These are phyloP conservation scores for Conus ventricosus DNA, from an alignment of 1,140 invertebrate genomes.

Conservation along the genomic window DNA sequence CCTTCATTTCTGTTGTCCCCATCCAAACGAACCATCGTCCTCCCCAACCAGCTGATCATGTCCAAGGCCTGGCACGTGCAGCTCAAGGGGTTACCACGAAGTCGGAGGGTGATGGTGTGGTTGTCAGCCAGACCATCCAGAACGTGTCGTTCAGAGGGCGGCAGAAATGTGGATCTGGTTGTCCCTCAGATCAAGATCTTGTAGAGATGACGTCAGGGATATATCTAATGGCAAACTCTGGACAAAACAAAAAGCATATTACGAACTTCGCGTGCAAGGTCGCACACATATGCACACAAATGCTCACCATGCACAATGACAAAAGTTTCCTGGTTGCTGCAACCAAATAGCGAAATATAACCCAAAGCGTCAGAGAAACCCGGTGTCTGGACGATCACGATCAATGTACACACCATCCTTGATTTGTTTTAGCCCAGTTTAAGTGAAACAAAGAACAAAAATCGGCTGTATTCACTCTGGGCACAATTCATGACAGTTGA, in stretches of 20 bases:
- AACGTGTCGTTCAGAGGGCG: not conserved
- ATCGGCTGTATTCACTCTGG: no score
- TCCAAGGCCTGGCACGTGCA: constrained; percentile 30
- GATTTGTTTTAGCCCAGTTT: no score
- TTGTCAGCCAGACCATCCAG: constrained; percentile 2
- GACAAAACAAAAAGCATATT: not conserved
- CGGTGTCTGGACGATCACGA: no score
- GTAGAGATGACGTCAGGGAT: not conserved
- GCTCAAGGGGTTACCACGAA: constrained; percentile 23
- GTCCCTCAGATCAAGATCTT: constrained; percentile 12
- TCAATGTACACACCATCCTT: no score
- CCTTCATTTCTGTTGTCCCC: constrained; percentile 5
- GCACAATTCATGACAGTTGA: no score
- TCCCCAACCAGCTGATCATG: constrained; percentile 8
- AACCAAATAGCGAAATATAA: no score
- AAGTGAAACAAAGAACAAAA: no score
- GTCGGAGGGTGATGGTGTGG: constrained; percentile 20
- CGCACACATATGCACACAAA: not conserved
- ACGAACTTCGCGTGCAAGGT: not conserved
- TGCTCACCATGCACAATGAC: not conserved
- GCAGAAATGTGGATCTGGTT: not conserved
- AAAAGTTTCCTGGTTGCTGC: no score
- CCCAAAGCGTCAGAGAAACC: no score
- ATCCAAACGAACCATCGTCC: constrained; percentile 11
- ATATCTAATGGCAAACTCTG: not conserved